phyloP scores from a whole-genome alignment of 2,888 invertebrate genomes.

The Trichogramma evanescens region DNA sequence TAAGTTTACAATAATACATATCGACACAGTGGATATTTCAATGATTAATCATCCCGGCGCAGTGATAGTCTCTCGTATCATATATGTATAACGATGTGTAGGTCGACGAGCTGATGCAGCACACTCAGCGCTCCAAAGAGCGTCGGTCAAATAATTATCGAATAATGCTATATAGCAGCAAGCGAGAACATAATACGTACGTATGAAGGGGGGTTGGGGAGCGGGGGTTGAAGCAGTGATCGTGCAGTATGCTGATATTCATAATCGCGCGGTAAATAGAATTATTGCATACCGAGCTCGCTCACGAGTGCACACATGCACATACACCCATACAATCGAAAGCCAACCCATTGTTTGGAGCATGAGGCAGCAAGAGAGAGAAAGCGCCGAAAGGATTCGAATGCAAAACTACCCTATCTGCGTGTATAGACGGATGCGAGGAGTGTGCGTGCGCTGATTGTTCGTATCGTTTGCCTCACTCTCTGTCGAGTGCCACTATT shows the following conservation, averaged over 20 bases:
- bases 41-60: neutral
- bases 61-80: neutral
- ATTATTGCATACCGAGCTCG: constrained; percentile 41
- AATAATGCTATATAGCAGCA: constrained; percentile 12
- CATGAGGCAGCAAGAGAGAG: too few relatives aligned
- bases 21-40: neutral
- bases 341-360: too few relatives aligned
- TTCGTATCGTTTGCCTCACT: too few relatives aligned
- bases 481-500: too few relatives aligned
- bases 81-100: neutral
- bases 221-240: constrained; percentile 33
- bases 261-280: constrained; percentile 45
- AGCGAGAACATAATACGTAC: neutral
- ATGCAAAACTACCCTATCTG: too few relatives aligned
- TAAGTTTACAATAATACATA: neutral
- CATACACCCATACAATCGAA: too few relatives aligned
- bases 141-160: constrained; percentile 41
- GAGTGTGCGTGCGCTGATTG: too few relatives aligned
- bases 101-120: constrained; percentile 21
- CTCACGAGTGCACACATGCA: constrained; percentile 7
- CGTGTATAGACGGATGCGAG: too few relatives aligned
- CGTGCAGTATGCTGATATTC: constrained; percentile 40
- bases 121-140: constrained; percentile 22
- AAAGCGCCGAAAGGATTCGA: too few relatives aligned
- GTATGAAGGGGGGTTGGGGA: neutral